Evolutionary conservation across 2,113 vertebrate species (phyloP).

Genomic region (Gambusia holbrooki): DNA sequence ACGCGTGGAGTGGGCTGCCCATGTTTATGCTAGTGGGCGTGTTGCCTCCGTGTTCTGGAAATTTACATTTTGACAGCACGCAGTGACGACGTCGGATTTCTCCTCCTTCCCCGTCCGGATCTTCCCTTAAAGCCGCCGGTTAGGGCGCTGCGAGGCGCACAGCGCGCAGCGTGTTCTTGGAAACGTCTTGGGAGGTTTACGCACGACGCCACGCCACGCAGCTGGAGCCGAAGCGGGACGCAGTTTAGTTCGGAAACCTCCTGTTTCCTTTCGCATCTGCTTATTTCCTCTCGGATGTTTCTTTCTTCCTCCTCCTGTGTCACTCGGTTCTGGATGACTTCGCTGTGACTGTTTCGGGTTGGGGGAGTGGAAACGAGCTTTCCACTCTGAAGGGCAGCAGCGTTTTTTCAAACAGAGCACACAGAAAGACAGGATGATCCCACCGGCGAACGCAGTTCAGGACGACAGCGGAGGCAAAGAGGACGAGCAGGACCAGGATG

Average conservation of each 20-base stretch:
- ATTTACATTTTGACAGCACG: conserved; percentile 30
- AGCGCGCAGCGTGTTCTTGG: conserved; percentile 60
- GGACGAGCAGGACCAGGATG: conserved; percentile 68
- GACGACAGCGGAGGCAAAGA: conserved; percentile 77
- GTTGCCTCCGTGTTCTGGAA: conserved; percentile 4
- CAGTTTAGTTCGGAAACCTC: not conserved
- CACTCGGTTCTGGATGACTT: conserved; percentile 38
- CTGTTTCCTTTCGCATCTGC: not conserved
- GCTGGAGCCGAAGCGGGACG: not conserved
- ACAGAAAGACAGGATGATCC: conserved; percentile 76
- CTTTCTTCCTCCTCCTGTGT: not conserved
- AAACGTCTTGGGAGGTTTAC: conserved; percentile 60
- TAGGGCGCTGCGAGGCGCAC: conserved; percentile 31
- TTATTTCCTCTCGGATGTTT: conserved; percentile 4
- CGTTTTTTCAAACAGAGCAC: conserved; percentile 19
- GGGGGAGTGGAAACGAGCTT: conserved; percentile 37
- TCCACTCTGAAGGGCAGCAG: conserved; percentile 33
- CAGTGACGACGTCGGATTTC: conserved; percentile 35
- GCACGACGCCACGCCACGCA: conserved; percentile 34
- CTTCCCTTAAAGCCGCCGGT: conserved; percentile 26
- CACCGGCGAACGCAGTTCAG: conserved; percentile 72
- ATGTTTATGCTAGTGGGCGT: conserved; percentile 1
- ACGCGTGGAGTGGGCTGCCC: not conserved
- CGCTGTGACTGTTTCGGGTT: conserved; percentile 28
- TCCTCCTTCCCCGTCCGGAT: conserved; percentile 32